Conservation (phyloP, 2,113 vertebrate species). For the Cyprinodon brontotheroides region DNA sequence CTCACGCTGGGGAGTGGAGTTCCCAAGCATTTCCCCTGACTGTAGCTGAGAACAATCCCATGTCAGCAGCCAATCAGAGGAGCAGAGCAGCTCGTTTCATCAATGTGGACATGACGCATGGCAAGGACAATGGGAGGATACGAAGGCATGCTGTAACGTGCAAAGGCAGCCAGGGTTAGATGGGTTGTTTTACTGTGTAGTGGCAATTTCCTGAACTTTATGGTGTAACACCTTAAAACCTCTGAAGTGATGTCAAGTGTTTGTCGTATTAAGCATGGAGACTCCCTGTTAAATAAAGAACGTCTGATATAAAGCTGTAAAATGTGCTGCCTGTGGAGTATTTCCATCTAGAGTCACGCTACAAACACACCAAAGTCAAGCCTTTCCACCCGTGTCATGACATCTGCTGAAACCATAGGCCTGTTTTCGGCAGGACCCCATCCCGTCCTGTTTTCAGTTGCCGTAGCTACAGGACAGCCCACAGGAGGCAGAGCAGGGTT, state of each 20-base stretch:
- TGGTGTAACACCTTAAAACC: constrained; percentile 51
- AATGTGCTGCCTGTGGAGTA: constrained; percentile 45
- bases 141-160: constrained; percentile 87
- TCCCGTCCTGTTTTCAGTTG: constrained; percentile 66
- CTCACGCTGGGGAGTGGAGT: constrained; percentile 92
- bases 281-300: constrained; percentile 9
- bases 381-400: constrained; percentile 40
- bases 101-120: constrained; percentile 89
- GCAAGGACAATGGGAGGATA: constrained; percentile 98
- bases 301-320: constrained; percentile 31
- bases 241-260: constrained; percentile 29
- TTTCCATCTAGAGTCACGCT: constrained; percentile 47
- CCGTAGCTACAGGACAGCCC: constrained; percentile 63
- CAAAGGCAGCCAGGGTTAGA: constrained; percentile 74
- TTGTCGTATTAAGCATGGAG: constrained; percentile 39
- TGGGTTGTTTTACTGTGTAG: constrained; percentile 26
- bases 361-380: constrained; percentile 36
- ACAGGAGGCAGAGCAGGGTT: constrained; percentile 64
- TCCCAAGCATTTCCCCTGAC: constrained; percentile 91
- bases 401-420: constrained; percentile 72
- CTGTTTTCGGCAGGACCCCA: constrained; percentile 37
- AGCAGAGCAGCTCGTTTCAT: constrained; percentile 73
- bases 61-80: constrained; percentile 84
- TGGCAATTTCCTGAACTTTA: constrained; percentile 57
- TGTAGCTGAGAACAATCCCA: constrained; percentile 92